Evolutionary conservation across 2,888 invertebrate genomes (phyloP).

Genomic region (Lymantria monacha): DNA sequence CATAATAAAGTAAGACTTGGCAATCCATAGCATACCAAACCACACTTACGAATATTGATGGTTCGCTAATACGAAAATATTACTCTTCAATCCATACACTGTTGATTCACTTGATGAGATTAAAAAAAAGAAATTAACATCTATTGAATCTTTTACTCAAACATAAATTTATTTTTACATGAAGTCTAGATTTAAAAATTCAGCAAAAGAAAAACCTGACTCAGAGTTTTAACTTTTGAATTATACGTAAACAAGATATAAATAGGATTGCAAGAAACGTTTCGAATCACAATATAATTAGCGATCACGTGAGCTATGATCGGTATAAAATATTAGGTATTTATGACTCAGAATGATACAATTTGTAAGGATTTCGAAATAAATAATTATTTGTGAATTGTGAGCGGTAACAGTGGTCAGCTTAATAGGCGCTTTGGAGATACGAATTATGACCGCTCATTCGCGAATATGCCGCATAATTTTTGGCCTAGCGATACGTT

Average conservation of each 20-base stretch:
- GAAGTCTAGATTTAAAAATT: conserved; percentile 18
- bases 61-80: too few relatives aligned
- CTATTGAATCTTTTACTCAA: not conserved
- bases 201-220: conserved; percentile 13
- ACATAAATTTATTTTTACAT: conserved; percentile 12
- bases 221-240: conserved; percentile 12
- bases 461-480: too few relatives aligned
- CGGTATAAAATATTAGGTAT: not conserved
- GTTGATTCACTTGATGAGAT: not conserved
- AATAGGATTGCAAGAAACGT: conserved; percentile 17
- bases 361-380: not conserved
- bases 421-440: too few relatives aligned
- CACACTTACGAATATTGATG: too few relatives aligned
- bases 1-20: too few relatives aligned
- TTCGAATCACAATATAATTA: conserved; percentile 1
- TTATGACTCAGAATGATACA: not conserved
- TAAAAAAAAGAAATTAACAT: not conserved
- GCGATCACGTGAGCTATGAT: conserved; percentile 14
- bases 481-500: too few relatives aligned
- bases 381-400: not conserved
- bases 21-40: too few relatives aligned
- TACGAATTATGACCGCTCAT: too few relatives aligned
- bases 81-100: not conserved
- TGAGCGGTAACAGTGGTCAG: not conserved
- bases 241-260: conserved; percentile 20